These are phyloP conservation scores for Rhagophthalmus giganteus DNA, from an alignment of 2,888 invertebrate species.

Conservation along the genomic window DNA sequence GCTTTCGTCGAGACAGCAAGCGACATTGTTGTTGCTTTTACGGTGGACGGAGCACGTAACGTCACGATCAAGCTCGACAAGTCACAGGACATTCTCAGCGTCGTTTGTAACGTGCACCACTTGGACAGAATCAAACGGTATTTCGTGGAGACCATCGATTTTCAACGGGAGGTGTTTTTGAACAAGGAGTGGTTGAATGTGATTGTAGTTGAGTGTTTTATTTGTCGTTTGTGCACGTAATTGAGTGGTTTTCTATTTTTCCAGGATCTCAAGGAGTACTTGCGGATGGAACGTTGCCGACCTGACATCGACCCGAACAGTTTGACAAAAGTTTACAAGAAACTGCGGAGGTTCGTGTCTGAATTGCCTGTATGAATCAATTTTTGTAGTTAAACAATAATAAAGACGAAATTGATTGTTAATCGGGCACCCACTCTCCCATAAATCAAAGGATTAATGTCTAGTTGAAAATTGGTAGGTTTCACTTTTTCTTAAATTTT, in stretches of 20 bases:
- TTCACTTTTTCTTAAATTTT: too few species aligned
- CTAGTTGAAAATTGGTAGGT: too few species aligned
- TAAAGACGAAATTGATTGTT: too few species aligned
- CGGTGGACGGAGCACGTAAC: constrained; percentile 30
- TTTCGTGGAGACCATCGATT: constrained; percentile 35
- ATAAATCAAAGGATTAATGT: too few species aligned
- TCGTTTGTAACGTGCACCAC: constrained; percentile 36
- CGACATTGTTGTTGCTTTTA: constrained; percentile 35
- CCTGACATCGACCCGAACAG: too few species aligned
- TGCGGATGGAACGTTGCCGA: constrained; percentile 18
- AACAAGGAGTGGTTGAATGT: constrained; percentile 24
- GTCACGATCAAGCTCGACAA: constrained; percentile 38
- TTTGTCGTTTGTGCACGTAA: neutral
- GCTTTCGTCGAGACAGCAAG: constrained; percentile 36
- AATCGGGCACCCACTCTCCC: too few species aligned
- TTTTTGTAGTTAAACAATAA: too few species aligned
- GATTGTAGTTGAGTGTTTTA: constrained; percentile 12
- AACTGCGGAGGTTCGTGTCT: too few species aligned
- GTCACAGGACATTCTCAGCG: constrained; percentile 32
- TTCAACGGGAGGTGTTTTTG: constrained; percentile 5
- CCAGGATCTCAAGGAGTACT: constrained; percentile 24
- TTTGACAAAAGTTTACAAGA: too few species aligned
- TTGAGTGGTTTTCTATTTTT: constrained; percentile 9
- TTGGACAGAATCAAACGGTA: constrained; percentile 41
- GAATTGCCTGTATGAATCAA: too few species aligned